Percentiles rank a stretch among this genome's conserved stretches.
These are phyloP conservation scores for Shinisaurus crocodilurus DNA, from an alignment of 2,113 vertebrate genomes.

Conservation along the genomic window DNA sequence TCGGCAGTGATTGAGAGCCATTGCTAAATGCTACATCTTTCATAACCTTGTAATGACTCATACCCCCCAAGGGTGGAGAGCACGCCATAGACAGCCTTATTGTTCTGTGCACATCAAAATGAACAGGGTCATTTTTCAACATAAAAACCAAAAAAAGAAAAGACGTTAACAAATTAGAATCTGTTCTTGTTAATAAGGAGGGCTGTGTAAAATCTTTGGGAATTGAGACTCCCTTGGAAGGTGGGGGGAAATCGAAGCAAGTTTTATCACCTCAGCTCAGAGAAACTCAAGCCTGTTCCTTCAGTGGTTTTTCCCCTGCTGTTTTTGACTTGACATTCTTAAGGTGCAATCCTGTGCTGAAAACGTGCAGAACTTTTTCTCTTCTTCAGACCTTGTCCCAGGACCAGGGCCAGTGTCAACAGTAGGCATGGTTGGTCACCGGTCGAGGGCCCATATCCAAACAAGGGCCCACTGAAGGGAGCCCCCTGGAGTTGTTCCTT, in stretches of 20 bases:
- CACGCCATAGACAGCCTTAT: constrained; percentile 48
- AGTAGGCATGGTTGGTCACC: too few species aligned
- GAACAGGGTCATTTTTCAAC: constrained; percentile 65
- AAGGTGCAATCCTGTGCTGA: too few species aligned
- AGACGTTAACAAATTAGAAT: constrained; percentile 45
- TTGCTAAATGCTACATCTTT: constrained; percentile 63
- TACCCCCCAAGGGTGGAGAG: constrained; percentile 52
- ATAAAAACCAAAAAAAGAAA: constrained; percentile 4
- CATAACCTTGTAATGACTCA: constrained; percentile 67
- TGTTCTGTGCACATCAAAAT: constrained; percentile 65
- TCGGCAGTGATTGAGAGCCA: constrained; percentile 53
- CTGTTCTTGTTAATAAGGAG: not conserved
- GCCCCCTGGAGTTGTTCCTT: too few species aligned
- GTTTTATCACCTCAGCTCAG: constrained; percentile 51
- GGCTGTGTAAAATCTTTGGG: constrained; percentile 38
- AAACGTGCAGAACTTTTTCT: too few species aligned
- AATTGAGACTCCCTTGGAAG: constrained; percentile 10
- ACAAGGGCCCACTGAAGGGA: too few species aligned
- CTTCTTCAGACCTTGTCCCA: too few species aligned
- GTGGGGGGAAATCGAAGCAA: constrained; percentile 7
- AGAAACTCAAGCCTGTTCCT: constrained; percentile 42
- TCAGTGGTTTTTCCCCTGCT: constrained; percentile 23
- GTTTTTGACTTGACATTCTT: not conserved
- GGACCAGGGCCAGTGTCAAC: too few species aligned
- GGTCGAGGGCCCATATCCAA: too few species aligned